Evolutionary conservation across 2,888 invertebrate genomes (phyloP).

Genomic region (Agonum fuliginosum): DNA sequence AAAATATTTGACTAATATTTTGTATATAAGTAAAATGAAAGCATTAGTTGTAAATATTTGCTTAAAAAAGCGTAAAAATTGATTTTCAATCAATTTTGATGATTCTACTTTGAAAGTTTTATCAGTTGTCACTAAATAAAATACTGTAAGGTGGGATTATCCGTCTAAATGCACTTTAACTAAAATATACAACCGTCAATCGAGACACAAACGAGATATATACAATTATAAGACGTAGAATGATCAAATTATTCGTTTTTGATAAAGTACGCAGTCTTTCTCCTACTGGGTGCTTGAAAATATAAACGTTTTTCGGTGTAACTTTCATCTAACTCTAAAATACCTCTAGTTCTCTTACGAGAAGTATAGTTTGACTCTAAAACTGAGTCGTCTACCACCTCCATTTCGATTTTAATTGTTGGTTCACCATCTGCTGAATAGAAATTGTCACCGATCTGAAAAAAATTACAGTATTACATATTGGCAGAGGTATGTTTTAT

Average conservation of each 20-base stretch:
- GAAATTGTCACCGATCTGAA: conserved; percentile 80
- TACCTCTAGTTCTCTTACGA: conserved; percentile 64
- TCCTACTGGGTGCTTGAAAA: conserved; percentile 40
- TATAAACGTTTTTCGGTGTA: conserved; percentile 23
- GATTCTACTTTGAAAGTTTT: not conserved
- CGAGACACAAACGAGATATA: not conserved
- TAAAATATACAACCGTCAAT: not conserved
- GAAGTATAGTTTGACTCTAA: conserved; percentile 70
- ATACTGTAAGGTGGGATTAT: conserved; percentile 6
- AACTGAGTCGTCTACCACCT: conserved; percentile 71
- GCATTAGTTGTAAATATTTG: not conserved
- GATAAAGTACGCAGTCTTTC: conserved; percentile 50
- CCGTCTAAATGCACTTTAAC: not conserved
- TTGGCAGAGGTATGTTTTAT: too few relatives aligned
- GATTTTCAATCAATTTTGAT: not conserved
- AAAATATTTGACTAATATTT: too few relatives aligned
- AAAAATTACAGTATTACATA: conserved; percentile 60
- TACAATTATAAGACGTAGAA: not conserved
- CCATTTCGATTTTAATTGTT: conserved; percentile 69
- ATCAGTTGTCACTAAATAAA: not conserved
- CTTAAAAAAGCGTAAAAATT: not conserved
- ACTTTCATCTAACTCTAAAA: conserved; percentile 48
- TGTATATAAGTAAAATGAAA: too few relatives aligned
- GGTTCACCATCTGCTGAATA: conserved; percentile 81
- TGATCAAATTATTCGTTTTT: conserved; percentile 53